Conservation (phyloP, 2,888 invertebrate species). For the Pyrocoelia pectoralis region DNA sequence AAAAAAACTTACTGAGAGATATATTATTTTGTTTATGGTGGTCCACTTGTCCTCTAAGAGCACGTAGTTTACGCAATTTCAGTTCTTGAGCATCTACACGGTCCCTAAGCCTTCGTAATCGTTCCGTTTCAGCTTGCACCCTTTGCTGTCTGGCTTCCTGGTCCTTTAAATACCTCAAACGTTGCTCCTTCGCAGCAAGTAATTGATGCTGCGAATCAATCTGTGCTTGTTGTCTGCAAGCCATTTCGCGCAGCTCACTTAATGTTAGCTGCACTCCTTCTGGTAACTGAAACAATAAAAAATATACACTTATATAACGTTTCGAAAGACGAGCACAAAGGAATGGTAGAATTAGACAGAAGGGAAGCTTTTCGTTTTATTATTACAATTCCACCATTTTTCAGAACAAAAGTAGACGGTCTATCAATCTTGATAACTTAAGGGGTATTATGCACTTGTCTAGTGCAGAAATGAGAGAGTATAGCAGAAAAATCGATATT, state of each 20-base stretch:
- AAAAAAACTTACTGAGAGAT: slow-evolving; percentile 81
- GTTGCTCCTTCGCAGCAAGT: slow-evolving; percentile 91
- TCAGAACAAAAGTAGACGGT: not conserved
- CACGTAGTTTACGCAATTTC: slow-evolving; percentile 89
- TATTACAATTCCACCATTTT: slow-evolving; percentile 5
- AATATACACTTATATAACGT: slow-evolving; percentile 8
- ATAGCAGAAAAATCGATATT: slow-evolving; percentile 20
- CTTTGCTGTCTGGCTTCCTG: slow-evolving; percentile 83
- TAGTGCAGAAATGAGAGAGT: not conserved
- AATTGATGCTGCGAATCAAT: slow-evolving; percentile 94
- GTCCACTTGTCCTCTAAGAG: slow-evolving; percentile 93
- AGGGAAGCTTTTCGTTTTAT: not conserved
- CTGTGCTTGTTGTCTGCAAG: slow-evolving; percentile 96
- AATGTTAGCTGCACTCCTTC: slow-evolving; percentile 91
- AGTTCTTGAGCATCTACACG: slow-evolving; percentile 95
- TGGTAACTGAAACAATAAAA: slow-evolving; percentile 74
- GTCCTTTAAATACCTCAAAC: slow-evolving; percentile 92
- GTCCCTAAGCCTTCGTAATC: slow-evolving; percentile 85
- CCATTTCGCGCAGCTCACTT: slow-evolving; percentile 98
- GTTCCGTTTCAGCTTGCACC: slow-evolving; percentile 87
- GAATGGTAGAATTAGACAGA: no score
- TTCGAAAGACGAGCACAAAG: not conserved
- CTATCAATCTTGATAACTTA: slow-evolving; percentile 13
- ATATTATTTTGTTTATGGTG: slow-evolving; percentile 91
- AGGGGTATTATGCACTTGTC: slow-evolving; percentile 18